phyloP scores from a whole-genome alignment of 2,113 vertebrate species.

The Mastomys natalensis region DNA sequence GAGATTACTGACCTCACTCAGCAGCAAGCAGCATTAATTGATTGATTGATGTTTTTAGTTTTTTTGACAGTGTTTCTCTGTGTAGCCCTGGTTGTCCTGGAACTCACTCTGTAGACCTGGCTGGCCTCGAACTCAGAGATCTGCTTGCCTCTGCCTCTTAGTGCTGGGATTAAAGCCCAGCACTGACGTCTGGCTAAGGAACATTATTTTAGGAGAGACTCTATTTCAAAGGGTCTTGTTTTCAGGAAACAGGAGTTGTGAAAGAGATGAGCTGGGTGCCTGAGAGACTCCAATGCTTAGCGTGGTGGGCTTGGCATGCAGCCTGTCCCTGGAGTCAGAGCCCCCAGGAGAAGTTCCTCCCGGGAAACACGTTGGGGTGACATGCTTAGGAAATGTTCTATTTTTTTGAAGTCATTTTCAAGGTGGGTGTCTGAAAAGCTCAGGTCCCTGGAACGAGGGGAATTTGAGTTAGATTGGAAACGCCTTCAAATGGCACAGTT shows the following conservation, averaged over 20 bases:
- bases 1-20: background rate
- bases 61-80: no score
- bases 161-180: no score
- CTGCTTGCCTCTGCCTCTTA: no score
- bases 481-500: background rate
- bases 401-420: background rate
- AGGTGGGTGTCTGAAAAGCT: conserved; percentile 10
- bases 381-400: background rate
- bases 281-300: background rate
- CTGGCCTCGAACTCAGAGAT: no score
- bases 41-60: no score
- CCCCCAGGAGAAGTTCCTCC: background rate
- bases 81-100: no score
- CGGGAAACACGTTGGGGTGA: background rate
- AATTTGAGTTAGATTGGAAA: background rate
- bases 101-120: no score
- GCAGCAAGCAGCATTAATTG: background rate
- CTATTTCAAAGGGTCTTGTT: background rate
- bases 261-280: background rate
- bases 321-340: fast-evolving
- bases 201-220: background rate
- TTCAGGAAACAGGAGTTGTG: conserved; percentile 2
- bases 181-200: background rate
- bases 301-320: fast-evolving
- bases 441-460: background rate